Evolutionary conservation across 2,797 vertebrate species (phyloP).

Genomic region (Botia kubotai): DNA sequence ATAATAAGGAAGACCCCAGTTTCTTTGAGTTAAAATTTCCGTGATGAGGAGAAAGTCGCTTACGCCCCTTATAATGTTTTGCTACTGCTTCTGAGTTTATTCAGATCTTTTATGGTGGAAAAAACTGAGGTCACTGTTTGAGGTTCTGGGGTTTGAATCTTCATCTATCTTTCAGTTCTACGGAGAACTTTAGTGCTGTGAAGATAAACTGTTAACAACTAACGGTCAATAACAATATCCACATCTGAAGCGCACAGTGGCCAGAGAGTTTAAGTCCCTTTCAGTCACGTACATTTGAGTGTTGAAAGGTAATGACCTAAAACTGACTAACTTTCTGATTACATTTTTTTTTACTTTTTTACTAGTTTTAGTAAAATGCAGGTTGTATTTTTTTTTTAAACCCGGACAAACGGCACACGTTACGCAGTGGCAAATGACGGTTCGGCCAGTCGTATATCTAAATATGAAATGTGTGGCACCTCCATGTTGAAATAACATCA

Average conservation of each 20-base stretch:
- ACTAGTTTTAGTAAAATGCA: not conserved
- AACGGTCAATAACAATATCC: too few species aligned
- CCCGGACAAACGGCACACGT: not conserved
- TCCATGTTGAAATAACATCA: not conserved
- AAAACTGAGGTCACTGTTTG: not conserved
- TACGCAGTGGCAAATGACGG: not conserved
- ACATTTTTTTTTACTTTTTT: not conserved
- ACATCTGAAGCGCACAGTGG: conserved; percentile 1
- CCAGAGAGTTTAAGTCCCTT: not conserved
- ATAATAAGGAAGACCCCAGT: too few species aligned
- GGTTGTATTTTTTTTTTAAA: not conserved
- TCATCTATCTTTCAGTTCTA: conserved; percentile 44
- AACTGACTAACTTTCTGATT: not conserved
- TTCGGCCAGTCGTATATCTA: not conserved
- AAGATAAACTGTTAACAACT: conserved; percentile 56
- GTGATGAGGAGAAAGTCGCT: too few species aligned
- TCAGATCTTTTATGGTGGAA: not conserved
- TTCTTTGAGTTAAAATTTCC: too few species aligned
- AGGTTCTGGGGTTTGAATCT: conserved; percentile 32
- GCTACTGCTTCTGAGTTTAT: not conserved
- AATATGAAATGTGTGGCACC: not conserved
- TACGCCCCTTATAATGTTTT: not conserved
- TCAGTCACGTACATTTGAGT: not conserved
- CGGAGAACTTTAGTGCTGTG: conserved; percentile 46
- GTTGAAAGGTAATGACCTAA: not conserved